Evolutionary conservation across 2,888 invertebrate species (phyloP), one percentile per base, ranked within the genome.

Genomic region (Thecophora atra): DNA sequence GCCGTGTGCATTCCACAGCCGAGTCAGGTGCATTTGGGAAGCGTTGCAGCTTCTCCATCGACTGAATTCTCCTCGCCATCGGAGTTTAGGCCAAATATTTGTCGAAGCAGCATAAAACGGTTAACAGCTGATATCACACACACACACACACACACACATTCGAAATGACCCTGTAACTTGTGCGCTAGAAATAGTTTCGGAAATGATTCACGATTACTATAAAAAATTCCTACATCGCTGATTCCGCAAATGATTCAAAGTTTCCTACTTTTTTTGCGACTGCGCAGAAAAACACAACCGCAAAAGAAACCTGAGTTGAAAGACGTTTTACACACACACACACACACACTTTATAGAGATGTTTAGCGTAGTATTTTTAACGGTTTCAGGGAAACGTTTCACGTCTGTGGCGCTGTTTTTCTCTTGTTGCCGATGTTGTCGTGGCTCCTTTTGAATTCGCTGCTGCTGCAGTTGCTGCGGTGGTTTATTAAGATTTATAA

Each of bases 401-500:
- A 42, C 68, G 67, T 24, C 19, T 63, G 17, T 37, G 52, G 30
- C 24, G 64, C 37, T 67, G 52, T 42, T 63, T 19, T 62, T 70
- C n/a, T 70, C 24, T 28, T 62, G 21, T 19, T 62, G 21, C 37
- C 51, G 30, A 47, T 56, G 42, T 52, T 73, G 73, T 75, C 73
- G 68, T 64, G 44, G 44, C 44, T 42, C 30, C 21, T 47, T 24
- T 69, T 69, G 26, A 47, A 60, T 4, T 47, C 28, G 28, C 17
- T 69, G 5, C 30, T n/a, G 28, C 26, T 60, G 42, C 19, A 60
- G 60, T 42, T 54, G 54, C 28, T 73, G 71, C 73, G 72, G 72
- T 60, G 65, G 74, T 75, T 77, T 74, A 75, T 73, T 78, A 74
- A 78, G 78, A 78, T 79, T 78, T 78, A 77, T 77, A 78, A 77